These are phyloP conservation scores for Melanotaenia nigrans DNA, from an alignment of 2,797 vertebrate species.

Conservation along the genomic window DNA sequence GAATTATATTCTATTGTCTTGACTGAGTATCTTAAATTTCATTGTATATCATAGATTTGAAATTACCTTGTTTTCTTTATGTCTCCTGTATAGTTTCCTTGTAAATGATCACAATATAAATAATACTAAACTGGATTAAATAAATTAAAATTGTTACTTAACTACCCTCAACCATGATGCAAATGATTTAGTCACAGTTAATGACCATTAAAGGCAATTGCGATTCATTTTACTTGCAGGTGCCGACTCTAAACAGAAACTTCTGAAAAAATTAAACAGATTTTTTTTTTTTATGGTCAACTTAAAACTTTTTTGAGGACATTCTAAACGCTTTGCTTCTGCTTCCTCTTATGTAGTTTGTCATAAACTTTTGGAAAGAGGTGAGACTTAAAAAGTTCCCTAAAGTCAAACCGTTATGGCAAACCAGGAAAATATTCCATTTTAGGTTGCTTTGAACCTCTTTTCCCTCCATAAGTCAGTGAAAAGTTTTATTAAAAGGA, in stretches of 20 bases:
- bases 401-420: constrained; percentile 48
- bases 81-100: not conserved
- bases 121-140: not conserved
- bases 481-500: constrained; percentile 55
- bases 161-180: not conserved
- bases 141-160: not conserved
- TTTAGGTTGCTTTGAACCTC: constrained; percentile 70
- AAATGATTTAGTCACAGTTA: not conserved
- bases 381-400: constrained; percentile 47
- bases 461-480: constrained; percentile 44
- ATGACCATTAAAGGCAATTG: not conserved
- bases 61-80: not conserved
- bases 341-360: constrained; percentile 30
- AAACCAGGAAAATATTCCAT: constrained; percentile 62
- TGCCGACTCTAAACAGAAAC: not conserved
- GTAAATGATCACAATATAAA: not conserved
- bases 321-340: constrained; percentile 16
- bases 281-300: constrained; percentile 3
- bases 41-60: not conserved
- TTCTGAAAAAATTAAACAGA: not conserved
- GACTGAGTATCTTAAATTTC: not conserved
- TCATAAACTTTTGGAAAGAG: constrained; percentile 43
- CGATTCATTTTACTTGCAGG: not conserved
- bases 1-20: not conserved
- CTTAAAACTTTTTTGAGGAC: constrained; percentile 29